phyloP scores from a whole-genome alignment of 1,140 invertebrate species.

The Venturia canescens region DNA sequence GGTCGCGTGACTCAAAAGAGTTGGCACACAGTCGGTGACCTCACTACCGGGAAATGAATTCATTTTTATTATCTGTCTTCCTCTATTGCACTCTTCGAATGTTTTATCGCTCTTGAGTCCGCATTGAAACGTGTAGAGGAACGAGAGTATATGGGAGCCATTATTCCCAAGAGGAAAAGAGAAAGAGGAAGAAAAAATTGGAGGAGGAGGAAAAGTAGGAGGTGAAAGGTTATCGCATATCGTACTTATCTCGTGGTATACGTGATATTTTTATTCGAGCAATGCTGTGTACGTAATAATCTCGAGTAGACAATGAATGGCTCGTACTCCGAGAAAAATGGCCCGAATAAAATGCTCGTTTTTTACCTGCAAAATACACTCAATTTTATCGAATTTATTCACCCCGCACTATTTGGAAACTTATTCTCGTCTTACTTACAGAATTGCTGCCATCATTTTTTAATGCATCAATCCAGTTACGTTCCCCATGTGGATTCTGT shows the following conservation, averaged over 20 bases:
- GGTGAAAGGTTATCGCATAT: slow-evolving; percentile 43
- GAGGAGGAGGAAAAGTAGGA: background rate
- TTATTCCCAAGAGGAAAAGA: slow-evolving; percentile 3
- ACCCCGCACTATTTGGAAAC: too few relatives aligned
- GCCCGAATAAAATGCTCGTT: background rate
- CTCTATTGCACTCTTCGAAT: slow-evolving; percentile 14
- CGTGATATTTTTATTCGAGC: background rate
- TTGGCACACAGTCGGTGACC: slow-evolving; percentile 39
- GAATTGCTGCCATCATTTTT: too few relatives aligned
- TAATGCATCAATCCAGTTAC: too few relatives aligned
- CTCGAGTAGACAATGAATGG: background rate
- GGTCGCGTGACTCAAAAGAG: slow-evolving; percentile 41
- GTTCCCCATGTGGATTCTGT: too few relatives aligned
- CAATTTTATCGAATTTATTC: too few relatives aligned
- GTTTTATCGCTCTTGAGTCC: slow-evolving; percentile 35
- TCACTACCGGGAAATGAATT: slow-evolving; percentile 46
- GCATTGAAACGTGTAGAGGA: background rate
- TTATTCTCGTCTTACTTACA: too few relatives aligned
- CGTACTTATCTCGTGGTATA: slow-evolving; percentile 26
- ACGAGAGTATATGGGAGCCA: slow-evolving; percentile 24
- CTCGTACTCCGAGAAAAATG: background rate
- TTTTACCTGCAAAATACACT: background rate
- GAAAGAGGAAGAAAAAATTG: background rate
- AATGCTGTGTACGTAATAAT: slow-evolving; percentile 3
- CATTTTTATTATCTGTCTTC: slow-evolving; percentile 43